Evolutionary conservation across 2,113 vertebrate species (phyloP), one percentile per base, ranked within the genome.

Genomic region (Sapayoa aenigma): DNA sequence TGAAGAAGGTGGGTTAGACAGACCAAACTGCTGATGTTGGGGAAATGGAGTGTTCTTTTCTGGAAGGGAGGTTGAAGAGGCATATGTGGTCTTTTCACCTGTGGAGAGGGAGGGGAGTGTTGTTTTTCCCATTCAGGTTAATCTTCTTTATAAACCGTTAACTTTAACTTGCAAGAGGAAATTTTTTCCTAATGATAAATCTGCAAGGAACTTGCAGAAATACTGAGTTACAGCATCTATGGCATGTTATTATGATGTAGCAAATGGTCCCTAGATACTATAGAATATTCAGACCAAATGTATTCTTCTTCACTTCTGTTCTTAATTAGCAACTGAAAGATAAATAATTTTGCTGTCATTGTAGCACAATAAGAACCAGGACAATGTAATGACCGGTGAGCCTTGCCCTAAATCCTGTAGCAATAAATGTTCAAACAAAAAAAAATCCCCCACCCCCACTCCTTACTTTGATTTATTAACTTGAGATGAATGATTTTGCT

Each of bases 401-500:
- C 80, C 78, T 95, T 95, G 80, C 90, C 76, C 63, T 90, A 88
- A 76, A 93, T 94, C 74, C 89, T 94, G 66, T 82, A 79, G 25
- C 55, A 67, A 65, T 94, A 93, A 96, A 80, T 63, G 55, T 84
- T 93, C 42, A 66, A 86, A 83, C 30, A 73, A 91, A 84, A 33
- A 67, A 66, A 85, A 66, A 41, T 33, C 42, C 58, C 67, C 50
- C 35, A 11, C 33, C 52, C 33, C 33, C 27, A 25, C 9, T 42
- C 46, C 66, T 82, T 82, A 41, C 79, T 93, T 86, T 95, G 95
- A 96, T 96, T 96, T 97, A 96, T 97, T 96, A 95, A 91, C 86
- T 96, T 86, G 89, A 94, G 96, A 87, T 95, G 92, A 97, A 89
- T 96, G 95, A 93, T 87, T 96, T 84, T 94, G 59, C 93, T 96